Evolutionary conservation across 2,888 invertebrate genomes (phyloP).

Genomic region (Nineta flava): DNA sequence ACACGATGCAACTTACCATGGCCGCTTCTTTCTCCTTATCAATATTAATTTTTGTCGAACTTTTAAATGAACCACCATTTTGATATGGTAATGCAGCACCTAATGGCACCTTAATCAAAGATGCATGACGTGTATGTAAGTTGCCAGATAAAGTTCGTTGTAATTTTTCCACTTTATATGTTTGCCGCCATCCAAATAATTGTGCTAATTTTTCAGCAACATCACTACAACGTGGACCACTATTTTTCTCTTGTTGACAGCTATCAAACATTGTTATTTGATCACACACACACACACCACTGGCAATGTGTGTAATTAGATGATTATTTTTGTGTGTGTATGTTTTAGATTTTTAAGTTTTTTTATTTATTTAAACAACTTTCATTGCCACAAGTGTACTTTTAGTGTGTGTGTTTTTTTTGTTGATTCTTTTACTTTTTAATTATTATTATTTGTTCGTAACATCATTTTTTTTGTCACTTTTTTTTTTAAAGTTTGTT

Average conservation of each 20-base stretch:
- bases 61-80: not conserved
- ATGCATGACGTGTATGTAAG: slow-evolving; percentile 4
- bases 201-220: slow-evolving; percentile 62
- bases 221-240: slow-evolving; percentile 49
- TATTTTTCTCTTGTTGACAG: slow-evolving; percentile 18
- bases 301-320: no score
- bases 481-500: no score
- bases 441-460: no score
- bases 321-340: no score
- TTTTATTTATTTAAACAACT: no score
- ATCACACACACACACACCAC: no score
- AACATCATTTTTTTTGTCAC: no score
- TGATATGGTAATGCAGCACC: not conserved
- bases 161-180: slow-evolving; percentile 61
- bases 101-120: slow-evolving; percentile 4
- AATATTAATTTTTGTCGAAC: no score
- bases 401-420: no score
- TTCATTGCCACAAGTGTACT: no score
- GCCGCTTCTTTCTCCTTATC: not conserved
- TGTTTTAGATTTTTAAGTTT: no score
- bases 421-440: no score
- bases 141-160: slow-evolving; percentile 40
- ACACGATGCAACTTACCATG: slow-evolving; percentile 6
- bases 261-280: slow-evolving; percentile 19
- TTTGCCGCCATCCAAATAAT: slow-evolving; percentile 65